phyloP scores from a whole-genome alignment of 1,140 invertebrate genomes.

The Dendroctonus ponderosae region DNA sequence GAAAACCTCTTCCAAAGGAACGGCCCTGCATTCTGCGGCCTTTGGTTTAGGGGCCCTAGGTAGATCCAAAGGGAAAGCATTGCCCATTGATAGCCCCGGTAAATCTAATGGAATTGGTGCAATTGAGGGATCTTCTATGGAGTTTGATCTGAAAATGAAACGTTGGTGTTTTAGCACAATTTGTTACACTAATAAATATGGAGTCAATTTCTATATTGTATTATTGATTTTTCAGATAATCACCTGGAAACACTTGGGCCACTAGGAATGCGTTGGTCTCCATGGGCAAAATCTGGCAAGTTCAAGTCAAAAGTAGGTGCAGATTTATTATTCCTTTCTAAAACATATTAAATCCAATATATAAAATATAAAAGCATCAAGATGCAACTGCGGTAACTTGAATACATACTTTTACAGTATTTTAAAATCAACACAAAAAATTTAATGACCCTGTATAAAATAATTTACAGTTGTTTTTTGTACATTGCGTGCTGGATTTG shows the following conservation, averaged over 20 bases:
- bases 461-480: too few species aligned
- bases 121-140: slow-evolving; percentile 9
- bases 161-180: not conserved
- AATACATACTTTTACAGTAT: too few species aligned
- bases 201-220: not conserved
- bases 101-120: slow-evolving; percentile 37
- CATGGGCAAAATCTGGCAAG: slow-evolving; percentile 32
- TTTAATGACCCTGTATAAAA: too few species aligned
- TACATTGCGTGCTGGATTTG: too few species aligned
- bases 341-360: too few species aligned
- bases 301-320: slow-evolving; percentile 10
- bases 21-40: slow-evolving; percentile 37
- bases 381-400: too few species aligned
- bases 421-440: too few species aligned
- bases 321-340: too few species aligned
- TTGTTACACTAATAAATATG: too few species aligned
- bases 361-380: too few species aligned
- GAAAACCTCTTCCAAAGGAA: slow-evolving; percentile 38
- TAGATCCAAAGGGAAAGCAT: slow-evolving; percentile 42
- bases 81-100: slow-evolving; percentile 32
- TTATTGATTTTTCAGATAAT: not conserved
- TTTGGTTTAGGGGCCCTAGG: slow-evolving; percentile 36
- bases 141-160: slow-evolving; percentile 3
- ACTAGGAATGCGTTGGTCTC: slow-evolving; percentile 36
- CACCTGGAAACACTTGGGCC: slow-evolving; percentile 19